Percentiles rank a stretch among this genome's conserved stretches.
phyloP scores from a whole-genome alignment of 2,113 vertebrate genomes.

The Plecturocebus donacophilus region DNA sequence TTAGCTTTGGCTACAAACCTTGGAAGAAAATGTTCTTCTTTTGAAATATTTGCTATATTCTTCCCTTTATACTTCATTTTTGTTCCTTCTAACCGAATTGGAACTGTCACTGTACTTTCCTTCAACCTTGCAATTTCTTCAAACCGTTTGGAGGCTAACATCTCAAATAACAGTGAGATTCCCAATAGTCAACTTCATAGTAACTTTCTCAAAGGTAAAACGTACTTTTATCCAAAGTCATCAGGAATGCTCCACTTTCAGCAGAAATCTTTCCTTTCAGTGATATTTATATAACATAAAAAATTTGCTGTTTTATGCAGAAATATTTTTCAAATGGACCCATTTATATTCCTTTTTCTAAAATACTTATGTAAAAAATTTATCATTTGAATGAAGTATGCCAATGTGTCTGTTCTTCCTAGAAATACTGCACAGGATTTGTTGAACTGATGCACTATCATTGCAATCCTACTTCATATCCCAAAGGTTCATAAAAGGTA shows the following conservation, averaged over 20 bases:
- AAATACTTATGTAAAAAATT: conserved; percentile 80
- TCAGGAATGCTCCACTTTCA: conserved; percentile 60
- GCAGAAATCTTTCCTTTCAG: conserved; percentile 77
- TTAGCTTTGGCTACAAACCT: not conserved
- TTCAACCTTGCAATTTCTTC: conserved; percentile 60
- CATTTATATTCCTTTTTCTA: conserved; percentile 75
- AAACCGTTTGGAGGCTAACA: conserved; percentile 12
- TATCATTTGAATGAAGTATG: conserved; percentile 78
- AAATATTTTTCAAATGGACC: conserved; percentile 77
- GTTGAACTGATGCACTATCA: conserved; percentile 63
- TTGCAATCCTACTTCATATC: conserved; percentile 35
- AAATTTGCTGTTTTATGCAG: conserved; percentile 82
- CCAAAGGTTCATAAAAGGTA: conserved; percentile 54
- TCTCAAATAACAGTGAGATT: conserved; percentile 56
- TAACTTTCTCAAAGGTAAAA: conserved; percentile 45
- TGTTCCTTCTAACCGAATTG: conserved; percentile 30
- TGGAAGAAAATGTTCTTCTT: conserved; percentile 45
- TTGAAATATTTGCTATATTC: conserved; percentile 48
- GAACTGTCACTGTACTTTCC: conserved; percentile 51
- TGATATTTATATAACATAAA: conserved; percentile 82
- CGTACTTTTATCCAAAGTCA: conserved; percentile 47
- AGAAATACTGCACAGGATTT: conserved; percentile 78
- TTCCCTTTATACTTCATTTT: not conserved
- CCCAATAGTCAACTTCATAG: conserved; percentile 40
- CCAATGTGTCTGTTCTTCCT: conserved; percentile 69